Percentiles rank a stretch among this genome's conserved stretches.
phyloP scores from a whole-genome alignment of 1,140 invertebrate genomes.

The Lepidotrigona ventralis region DNA sequence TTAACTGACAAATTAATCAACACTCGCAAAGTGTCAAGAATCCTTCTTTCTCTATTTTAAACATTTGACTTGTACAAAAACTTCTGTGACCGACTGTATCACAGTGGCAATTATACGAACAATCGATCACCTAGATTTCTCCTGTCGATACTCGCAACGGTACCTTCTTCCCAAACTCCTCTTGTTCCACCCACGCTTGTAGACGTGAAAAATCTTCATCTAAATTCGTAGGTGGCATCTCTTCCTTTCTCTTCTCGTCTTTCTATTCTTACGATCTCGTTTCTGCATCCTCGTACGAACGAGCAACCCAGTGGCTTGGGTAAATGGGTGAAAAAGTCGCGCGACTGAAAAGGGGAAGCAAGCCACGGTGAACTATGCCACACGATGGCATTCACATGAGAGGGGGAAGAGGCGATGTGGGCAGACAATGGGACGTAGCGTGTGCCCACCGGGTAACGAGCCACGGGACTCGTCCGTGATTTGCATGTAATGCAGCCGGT shows the following conservation, averaged over 20 bases:
- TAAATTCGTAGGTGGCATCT: conserved; percentile 44
- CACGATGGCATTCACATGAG: conserved; percentile 31
- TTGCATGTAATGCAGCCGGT: conserved; percentile 63
- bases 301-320: conserved; percentile 5
- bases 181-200: not conserved
- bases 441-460: conserved; percentile 48
- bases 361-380: conserved; percentile 46
- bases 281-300: not conserved
- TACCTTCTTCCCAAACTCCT: not conserved
- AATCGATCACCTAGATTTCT: not conserved
- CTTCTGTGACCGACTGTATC: no score
- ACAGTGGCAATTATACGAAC: not conserved
- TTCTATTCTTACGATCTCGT: conserved; percentile 6
- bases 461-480: conserved; percentile 51
- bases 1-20: no score
- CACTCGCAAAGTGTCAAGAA: no score
- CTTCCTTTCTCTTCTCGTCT: not conserved
- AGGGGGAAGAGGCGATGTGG: conserved; percentile 46
- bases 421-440: conserved; percentile 66
- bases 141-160: not conserved
- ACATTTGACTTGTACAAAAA: no score
- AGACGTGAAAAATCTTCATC: not conserved
- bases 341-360: conserved; percentile 59
- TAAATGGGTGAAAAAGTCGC: conserved; percentile 68
- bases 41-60: no score